A percentile compares a stretch with the other conserved stretches of the same genome.
Conservation (phyloP, 1,140 invertebrate species). For the Euschistus heros region DNA sequence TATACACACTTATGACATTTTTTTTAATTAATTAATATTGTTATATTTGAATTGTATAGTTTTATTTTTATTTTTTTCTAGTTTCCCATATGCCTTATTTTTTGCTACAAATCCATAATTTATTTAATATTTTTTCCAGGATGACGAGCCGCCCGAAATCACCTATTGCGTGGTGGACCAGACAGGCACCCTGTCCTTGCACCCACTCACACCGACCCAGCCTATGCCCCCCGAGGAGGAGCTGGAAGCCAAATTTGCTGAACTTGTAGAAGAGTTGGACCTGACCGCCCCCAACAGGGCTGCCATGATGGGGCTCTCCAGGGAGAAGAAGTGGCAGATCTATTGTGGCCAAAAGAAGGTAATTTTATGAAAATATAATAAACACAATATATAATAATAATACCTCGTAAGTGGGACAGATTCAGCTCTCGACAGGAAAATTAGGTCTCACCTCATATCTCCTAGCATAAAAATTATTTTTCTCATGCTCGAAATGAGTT, state of each 20-base stretch:
- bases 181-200: conserved; percentile 69
- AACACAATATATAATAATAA: too few relatives aligned
- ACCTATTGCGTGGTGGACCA: conserved; percentile 81
- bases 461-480: too few relatives aligned
- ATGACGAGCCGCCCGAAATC: conserved; percentile 84
- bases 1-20: not conserved
- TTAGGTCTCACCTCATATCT: too few relatives aligned
- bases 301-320: conserved; percentile 80
- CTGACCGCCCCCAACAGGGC: conserved; percentile 84
- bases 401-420: too few relatives aligned
- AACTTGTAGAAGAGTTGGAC: conserved; percentile 90
- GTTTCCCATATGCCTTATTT: too few relatives aligned
- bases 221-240: conserved; percentile 89
- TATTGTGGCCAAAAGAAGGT: conserved; percentile 80
- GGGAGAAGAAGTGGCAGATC: conserved; percentile 96
- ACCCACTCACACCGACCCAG: conserved; percentile 73
- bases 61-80: too few relatives aligned
- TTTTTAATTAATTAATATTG: not conserved
- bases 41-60: too few relatives aligned
- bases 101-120: too few relatives aligned
- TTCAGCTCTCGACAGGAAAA: too few relatives aligned
- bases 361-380: conserved; percentile 30
- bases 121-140: conserved; percentile 41
- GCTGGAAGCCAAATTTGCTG: conserved; percentile 84
- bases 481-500: too few relatives aligned